These are phyloP conservation scores for Baronia brevicornis DNA, from an alignment of 2,888 invertebrate genomes.

Conservation along the genomic window DNA sequence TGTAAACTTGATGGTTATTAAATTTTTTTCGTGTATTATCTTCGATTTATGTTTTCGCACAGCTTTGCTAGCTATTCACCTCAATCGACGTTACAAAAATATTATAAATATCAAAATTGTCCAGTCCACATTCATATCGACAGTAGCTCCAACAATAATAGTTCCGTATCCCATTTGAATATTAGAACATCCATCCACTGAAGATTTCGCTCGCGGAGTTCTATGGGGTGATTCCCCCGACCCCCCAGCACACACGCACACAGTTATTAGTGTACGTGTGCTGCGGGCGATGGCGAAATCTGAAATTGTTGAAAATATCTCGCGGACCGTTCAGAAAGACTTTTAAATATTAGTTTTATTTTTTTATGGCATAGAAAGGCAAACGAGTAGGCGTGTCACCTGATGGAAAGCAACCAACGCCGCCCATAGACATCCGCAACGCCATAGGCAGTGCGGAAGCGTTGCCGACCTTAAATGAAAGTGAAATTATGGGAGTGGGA, in stretches of 20 bases:
- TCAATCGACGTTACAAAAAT: constrained; percentile 1
- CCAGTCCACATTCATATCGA: constrained; percentile 49
- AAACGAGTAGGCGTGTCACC: no score
- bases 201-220: constrained; percentile 54
- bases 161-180: constrained; percentile 76
- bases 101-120: constrained; percentile 50
- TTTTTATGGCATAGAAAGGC: no score
- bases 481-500: no score
- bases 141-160: constrained; percentile 76
- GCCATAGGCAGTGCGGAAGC: no score
- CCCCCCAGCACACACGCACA: constrained; percentile 27
- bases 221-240: constrained; percentile 30
- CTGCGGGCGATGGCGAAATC: constrained; percentile 19
- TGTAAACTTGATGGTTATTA: no score
- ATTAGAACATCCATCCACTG: constrained; percentile 74
- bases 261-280: constrained; percentile 19
- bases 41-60: no score
- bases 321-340: constrained; percentile 1
- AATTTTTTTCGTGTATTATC: no score
- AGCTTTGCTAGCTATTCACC: no score
- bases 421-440: no score
- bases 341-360: no score
- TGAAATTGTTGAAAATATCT: constrained; percentile 10
- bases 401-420: no score
- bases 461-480: no score